Base-by-base conservation (phyloP, 2,797 vertebrate species). In the Buphagus erythrorhynchus region DNA sequence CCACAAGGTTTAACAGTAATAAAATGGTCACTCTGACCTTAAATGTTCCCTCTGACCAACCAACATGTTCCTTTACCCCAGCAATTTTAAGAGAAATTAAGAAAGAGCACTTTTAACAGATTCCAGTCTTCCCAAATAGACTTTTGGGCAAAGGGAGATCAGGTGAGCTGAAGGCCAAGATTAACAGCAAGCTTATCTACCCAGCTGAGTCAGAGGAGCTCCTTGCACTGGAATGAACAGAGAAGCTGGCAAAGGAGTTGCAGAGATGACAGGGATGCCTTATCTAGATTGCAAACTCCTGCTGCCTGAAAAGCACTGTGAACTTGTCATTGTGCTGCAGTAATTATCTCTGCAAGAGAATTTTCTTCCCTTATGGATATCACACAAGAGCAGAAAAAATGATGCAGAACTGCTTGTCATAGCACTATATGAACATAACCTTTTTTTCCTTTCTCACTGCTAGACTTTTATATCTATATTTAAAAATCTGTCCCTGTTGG, bases 331-430 rank as follows among this genome's bases (percentile, higher is more conserved):
- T 61, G 71, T 79, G 65, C 65, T 79, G 54, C 74, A 92, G 77
- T 85, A 94, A 92, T 92, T 90, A 89, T 36, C 74, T 77, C 77
- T 68, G 80, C 35, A 83, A 63, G 65, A 46, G 38, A 77, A 77
- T 91, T 89, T 92, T 95, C 77, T 65, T 89, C 61, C 31, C 33
- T 91, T 85, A 83, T 8, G 43, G 49, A 31, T 93, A 82, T 73
- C 35, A 74, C 55, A 76, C 7, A 74, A n/a, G 14, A 94, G 19
- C 25, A 55, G 51, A 90, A 91, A 92, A 96, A 82, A 76, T 5
- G 17, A 93, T 14, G 45, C 43, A 2, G 13, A 88, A 24, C 52
- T 79, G 72, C 66, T 86, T 95, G 65, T 91, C 91, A 79, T 3
- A 83, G 51, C 55, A 84, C 17, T 72, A 75, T 36, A 73, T n/a